A percentile compares a stretch with the other conserved stretches of the same genome.
phyloP scores from a whole-genome alignment of 2,797 vertebrate genomes.

The Spondyliosoma cantharus region DNA sequence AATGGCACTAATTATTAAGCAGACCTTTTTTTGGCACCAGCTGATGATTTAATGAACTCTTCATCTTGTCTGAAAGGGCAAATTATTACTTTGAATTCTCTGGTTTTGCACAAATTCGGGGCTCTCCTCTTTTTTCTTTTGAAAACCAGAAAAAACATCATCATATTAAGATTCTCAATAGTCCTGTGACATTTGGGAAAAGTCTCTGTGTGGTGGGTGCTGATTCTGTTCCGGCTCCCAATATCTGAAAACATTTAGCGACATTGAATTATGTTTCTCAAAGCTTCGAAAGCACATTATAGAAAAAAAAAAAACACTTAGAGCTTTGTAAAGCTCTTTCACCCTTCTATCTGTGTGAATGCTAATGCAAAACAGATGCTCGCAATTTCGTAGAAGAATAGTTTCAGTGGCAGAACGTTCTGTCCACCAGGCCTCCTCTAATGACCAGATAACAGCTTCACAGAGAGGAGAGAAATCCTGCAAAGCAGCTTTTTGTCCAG shows the following conservation, averaged over 20 bases:
- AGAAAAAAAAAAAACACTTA: slow-evolving; percentile 45
- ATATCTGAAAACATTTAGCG: background rate
- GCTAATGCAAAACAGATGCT: slow-evolving; percentile 33
- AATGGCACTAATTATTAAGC: slow-evolving; percentile 46
- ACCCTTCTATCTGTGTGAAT: slow-evolving; percentile 38
- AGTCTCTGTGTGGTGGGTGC: slow-evolving; percentile 4
- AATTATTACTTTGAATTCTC: slow-evolving; percentile 2
- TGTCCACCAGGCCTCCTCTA: slow-evolving; percentile 22
- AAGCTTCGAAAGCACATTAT: slow-evolving; percentile 24
- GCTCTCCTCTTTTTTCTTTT: background rate
- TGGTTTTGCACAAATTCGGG: slow-evolving; percentile 3
- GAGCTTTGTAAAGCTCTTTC: slow-evolving; percentile 32
- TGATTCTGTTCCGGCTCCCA: slow-evolving; percentile 7
- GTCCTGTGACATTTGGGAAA: slow-evolving; percentile 28
- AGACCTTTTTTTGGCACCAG: slow-evolving; percentile 13
- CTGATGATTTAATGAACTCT: slow-evolving; percentile 6
- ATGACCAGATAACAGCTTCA: slow-evolving; percentile 40
- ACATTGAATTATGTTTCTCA: slow-evolving; percentile 10
- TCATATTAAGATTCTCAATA: slow-evolving; percentile 13
- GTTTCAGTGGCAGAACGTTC: background rate
- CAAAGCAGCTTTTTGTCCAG: slow-evolving; percentile 11
- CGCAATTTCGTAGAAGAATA: slow-evolving; percentile 25
- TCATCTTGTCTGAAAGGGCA: slow-evolving; percentile 10
- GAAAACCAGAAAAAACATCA: background rate
- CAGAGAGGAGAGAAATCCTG: slow-evolving; percentile 23